Percentiles rank a stretch among this genome's conserved stretches.
Conservation (phyloP, 2,888 invertebrate genomes). For the Noctua fimbriata region DNA sequence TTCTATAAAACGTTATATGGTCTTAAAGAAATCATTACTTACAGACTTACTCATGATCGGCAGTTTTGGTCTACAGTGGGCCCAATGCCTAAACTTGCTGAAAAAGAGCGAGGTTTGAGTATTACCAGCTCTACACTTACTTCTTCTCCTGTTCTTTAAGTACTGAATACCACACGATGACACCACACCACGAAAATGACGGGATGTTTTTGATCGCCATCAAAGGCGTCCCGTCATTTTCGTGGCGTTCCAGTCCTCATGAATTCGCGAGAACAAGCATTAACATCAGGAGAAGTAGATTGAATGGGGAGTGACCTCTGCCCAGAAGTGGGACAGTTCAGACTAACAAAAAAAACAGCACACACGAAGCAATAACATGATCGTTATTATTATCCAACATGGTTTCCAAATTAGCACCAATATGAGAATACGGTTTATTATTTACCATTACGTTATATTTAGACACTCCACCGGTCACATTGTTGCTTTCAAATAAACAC, state of each 20-base stretch:
- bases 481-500: constrained; percentile 2
- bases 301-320: not conserved
- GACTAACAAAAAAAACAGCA: not conserved
- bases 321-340: not conserved
- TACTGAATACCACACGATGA: not conserved
- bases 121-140: not conserved
- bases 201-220: not conserved
- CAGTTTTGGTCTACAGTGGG: not conserved
- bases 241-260: not conserved
- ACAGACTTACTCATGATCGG: not conserved
- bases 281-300: not conserved
- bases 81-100: not conserved
- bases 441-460: constrained; percentile 27
- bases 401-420: constrained; percentile 69
- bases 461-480: not conserved
- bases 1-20: not conserved
- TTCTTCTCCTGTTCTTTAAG: not conserved
- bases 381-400: constrained; percentile 44
- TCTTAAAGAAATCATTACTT: no score
- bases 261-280: not conserved
- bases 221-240: no score
- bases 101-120: not conserved
- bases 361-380: not conserved
- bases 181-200: not conserved
- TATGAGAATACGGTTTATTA: constrained; percentile 57